These are phyloP conservation scores for Lucilia sericata DNA, from an alignment of 1,140 invertebrate genomes.

Conservation along the genomic window DNA sequence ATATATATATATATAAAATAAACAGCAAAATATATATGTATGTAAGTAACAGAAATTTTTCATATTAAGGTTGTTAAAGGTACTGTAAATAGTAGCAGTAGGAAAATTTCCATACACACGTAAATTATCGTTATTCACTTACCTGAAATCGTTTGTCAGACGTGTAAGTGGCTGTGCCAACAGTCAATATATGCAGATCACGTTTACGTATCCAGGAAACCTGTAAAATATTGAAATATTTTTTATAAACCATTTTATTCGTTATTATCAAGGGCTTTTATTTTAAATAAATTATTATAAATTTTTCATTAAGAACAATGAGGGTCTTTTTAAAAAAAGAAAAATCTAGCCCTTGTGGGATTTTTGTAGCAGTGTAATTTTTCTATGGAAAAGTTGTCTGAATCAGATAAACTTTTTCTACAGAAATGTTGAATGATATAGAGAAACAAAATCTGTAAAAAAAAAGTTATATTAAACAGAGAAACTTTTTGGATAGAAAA, in stretches of 20 bases:
- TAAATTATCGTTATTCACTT: slow-evolving; percentile 43
- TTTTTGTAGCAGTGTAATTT: too few relatives aligned
- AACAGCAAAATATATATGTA: not conserved
- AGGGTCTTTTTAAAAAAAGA: not conserved
- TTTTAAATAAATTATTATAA: not conserved
- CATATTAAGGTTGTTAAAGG: not conserved
- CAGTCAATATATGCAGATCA: slow-evolving; percentile 82
- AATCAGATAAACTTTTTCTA: too few relatives aligned
- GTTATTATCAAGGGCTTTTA: not conserved
- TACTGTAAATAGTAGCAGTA: not conserved
- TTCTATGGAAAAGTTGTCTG: too few relatives aligned
- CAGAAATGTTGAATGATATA: too few relatives aligned
- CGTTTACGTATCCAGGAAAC: slow-evolving; percentile 83
- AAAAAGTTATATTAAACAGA: too few relatives aligned
- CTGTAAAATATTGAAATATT: slow-evolving; percentile 63
- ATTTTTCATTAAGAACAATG: not conserved
- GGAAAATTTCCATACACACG: not conserved
- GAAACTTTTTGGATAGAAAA: too few relatives aligned
- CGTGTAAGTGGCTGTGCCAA: slow-evolving; percentile 80
- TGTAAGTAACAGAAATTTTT: not conserved
- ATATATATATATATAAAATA: not conserved
- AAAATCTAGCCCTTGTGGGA: too few relatives aligned
- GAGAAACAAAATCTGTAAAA: too few relatives aligned
- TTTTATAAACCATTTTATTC: not conserved
- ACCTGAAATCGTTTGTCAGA: slow-evolving; percentile 79